A percentile compares a stretch with the other conserved stretches of the same genome.
Evolutionary conservation across 2,797 vertebrate species (phyloP).

Genomic region (Arrhamphus sclerolepis): DNA sequence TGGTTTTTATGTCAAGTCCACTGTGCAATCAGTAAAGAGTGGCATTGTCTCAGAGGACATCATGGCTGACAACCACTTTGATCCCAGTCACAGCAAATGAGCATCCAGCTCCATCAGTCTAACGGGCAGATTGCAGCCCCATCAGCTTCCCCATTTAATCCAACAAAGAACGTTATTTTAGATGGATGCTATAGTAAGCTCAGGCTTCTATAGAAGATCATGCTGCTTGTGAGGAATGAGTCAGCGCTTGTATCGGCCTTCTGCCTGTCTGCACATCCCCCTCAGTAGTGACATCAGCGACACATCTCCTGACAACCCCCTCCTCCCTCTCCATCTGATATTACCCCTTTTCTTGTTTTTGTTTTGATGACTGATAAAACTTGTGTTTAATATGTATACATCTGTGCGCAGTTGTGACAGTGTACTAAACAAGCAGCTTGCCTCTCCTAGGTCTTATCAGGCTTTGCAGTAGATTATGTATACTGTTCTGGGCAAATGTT

Average conservation of each 20-base stretch:
- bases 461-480: slow-evolving; percentile 6
- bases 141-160: slow-evolving; percentile 30
- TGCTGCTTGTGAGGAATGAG: slow-evolving; percentile 68
- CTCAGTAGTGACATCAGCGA: slow-evolving; percentile 65
- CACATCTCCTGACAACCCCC: slow-evolving; percentile 32
- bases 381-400: slow-evolving; percentile 24
- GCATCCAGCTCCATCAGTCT: slow-evolving; percentile 38
- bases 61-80: slow-evolving; percentile 32
- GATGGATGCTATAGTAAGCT: slow-evolving; percentile 63
- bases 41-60: slow-evolving; percentile 39
- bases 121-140: slow-evolving; percentile 33
- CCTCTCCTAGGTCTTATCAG: slow-evolving; percentile 14
- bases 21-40: slow-evolving; percentile 27
- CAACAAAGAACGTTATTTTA: slow-evolving; percentile 42
- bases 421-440: slow-evolving; percentile 28
- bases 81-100: slow-evolving; percentile 48
- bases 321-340: slow-evolving; percentile 51
- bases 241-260: slow-evolving; percentile 73
- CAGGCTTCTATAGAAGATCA: slow-evolving; percentile 54
- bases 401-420: slow-evolving; percentile 27
- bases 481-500: slow-evolving; percentile 13
- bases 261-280: slow-evolving; percentile 76
- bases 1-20: slow-evolving; percentile 25
- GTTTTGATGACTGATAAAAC: slow-evolving; percentile 27
- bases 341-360: slow-evolving; percentile 38